Evolutionary conservation across 1,140 invertebrate genomes (phyloP).

Genomic region (Maconellicoccus hirsutus): DNA sequence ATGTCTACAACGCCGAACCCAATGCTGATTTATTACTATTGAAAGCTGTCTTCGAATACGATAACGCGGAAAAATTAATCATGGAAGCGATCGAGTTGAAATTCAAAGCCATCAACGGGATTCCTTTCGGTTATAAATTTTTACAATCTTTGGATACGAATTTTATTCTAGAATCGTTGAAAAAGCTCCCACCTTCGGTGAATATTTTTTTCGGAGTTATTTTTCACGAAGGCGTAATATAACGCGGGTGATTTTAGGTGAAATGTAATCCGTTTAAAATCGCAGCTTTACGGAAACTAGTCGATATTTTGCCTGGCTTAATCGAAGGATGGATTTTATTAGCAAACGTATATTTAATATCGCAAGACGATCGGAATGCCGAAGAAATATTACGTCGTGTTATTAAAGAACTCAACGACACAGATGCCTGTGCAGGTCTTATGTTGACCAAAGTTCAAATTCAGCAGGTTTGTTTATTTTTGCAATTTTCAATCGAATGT

Average conservation of each 20-base stretch:
- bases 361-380: slow-evolving; percentile 57
- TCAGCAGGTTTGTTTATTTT: slow-evolving; percentile 32
- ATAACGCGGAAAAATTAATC: slow-evolving; percentile 43
- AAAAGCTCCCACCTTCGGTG: neutral
- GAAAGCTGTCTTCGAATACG: slow-evolving; percentile 47
- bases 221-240: too few relatives aligned
- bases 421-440: slow-evolving; percentile 69
- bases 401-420: slow-evolving; percentile 56
- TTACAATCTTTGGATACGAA: slow-evolving; percentile 68
- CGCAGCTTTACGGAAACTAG: slow-evolving; percentile 49
- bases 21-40: slow-evolving; percentile 46
- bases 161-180: slow-evolving; percentile 65
- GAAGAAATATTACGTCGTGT: slow-evolving; percentile 50
- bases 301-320: slow-evolving; percentile 69
- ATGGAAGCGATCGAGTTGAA: slow-evolving; percentile 60
- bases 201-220: neutral
- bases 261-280: neutral
- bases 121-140: slow-evolving; percentile 63
- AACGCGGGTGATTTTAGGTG: neutral
- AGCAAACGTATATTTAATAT: slow-evolving; percentile 42
- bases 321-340: slow-evolving; percentile 49
- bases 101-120: slow-evolving; percentile 44
- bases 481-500: neutral
- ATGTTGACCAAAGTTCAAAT: slow-evolving; percentile 76
- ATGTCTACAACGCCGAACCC: slow-evolving; percentile 45